Base-by-base conservation (phyloP, 2,888 invertebrate genomes). In the Thecophora atra region DNA sequence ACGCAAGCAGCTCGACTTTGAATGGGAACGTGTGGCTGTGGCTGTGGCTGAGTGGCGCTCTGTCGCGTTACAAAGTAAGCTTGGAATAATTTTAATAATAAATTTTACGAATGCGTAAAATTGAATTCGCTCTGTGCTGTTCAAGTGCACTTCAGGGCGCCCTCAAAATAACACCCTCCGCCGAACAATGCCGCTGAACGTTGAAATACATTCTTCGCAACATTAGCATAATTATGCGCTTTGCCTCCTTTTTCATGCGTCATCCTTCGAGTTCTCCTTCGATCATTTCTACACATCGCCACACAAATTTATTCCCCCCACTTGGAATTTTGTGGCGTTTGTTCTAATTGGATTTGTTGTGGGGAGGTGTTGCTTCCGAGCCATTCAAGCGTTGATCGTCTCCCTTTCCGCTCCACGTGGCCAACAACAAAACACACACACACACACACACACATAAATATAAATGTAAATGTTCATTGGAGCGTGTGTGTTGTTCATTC, bases 301-400 rank as follows among this genome's bases (percentile, higher is more conserved):
- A 54, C 65, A 51, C n/a, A 21, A 15, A 47, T 51, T 30, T 30
- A 15, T 67, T 11, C 52, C 42, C 67, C 68, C 64, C n/a, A 26
- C 68, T 69, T 71, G 52, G 54, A 44, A 56, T 69, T 58, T 68
- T 68, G 64, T 72, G 52, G 67, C 68, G 68, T 74, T 72, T 63
- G 24, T 26, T 72, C 69, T 74, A 71, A 72, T 74, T 74, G 72
- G 69, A 74, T 74, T 74, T 72, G 71, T 71, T 74, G 67, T 42
- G 42, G 28, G n/a, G 47, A 17, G 47, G 21, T 17, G 4, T 44
- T 47, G 24, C 21, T 26, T 51, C 0, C 24, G n/a, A 52, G 51
- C 51, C 52, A 52, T 42, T 65, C 52, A 52, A 19, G n/a, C 21
- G 44, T n/a, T 47, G 47, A 11, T 37, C 37, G 6, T 30, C 19